phyloP scores from a whole-genome alignment of 2,888 invertebrate species.

The Diaphora mendica region DNA sequence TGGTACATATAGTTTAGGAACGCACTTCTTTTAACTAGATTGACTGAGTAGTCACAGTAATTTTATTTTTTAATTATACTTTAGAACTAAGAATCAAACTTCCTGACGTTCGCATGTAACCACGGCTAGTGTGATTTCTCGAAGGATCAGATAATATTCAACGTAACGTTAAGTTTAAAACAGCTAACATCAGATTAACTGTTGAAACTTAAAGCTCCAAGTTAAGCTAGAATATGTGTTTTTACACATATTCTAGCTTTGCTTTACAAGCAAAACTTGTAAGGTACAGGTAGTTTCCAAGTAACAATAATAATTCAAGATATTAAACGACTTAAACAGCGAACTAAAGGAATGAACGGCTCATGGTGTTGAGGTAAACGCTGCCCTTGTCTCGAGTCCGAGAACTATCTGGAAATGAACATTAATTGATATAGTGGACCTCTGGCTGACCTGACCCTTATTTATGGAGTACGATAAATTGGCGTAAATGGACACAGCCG shows the following conservation, averaged over 20 bases:
- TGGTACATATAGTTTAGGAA: neutral
- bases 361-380: slow-evolving; percentile 24
- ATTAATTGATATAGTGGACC: slow-evolving; percentile 61
- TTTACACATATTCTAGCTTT: too few relatives aligned
- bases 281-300: neutral
- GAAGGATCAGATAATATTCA: too few relatives aligned
- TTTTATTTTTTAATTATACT: too few relatives aligned
- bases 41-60: neutral
- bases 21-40: neutral
- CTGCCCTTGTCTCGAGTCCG: slow-evolving; percentile 15
- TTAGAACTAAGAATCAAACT: neutral
- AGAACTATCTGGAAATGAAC: slow-evolving; percentile 49
- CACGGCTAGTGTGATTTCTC: too few relatives aligned
- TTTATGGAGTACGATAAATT: slow-evolving; percentile 49
- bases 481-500: slow-evolving; percentile 52
- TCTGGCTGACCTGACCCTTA: slow-evolving; percentile 54
- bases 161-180: too few relatives aligned
- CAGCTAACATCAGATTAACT: too few relatives aligned
- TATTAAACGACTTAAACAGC: neutral
- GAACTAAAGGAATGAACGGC: slow-evolving; percentile 22
- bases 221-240: neutral
- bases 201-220: too few relatives aligned
- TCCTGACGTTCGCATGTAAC: too few relatives aligned
- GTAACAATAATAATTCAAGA: too few relatives aligned
- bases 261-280: neutral